Percentiles rank a stretch among this genome's conserved stretches.
phyloP scores from a whole-genome alignment of 2,888 invertebrate species.

The Neoaliturus tenellus region DNA sequence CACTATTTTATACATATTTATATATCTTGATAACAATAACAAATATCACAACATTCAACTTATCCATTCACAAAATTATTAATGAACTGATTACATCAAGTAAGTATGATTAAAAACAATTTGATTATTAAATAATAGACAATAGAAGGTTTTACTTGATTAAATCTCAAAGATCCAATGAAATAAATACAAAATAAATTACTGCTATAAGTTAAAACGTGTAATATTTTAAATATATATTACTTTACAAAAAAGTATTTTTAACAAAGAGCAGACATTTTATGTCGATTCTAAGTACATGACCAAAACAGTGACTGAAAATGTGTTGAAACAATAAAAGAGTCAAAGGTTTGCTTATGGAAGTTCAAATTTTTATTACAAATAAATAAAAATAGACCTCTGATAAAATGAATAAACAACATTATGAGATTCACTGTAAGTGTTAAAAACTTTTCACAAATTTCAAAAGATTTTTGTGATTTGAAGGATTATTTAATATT shows the following conservation, averaged over 20 bases:
- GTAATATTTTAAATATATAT: background rate
- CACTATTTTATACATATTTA: constrained; percentile 43
- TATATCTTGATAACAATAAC: constrained; percentile 41
- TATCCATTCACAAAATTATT: background rate
- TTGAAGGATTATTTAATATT: too few species aligned
- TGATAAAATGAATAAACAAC: too few species aligned
- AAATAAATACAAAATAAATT: background rate
- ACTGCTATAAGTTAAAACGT: background rate
- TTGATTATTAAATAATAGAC: background rate
- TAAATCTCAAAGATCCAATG: background rate
- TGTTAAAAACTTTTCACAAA: too few species aligned
- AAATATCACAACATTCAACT: constrained; percentile 47
- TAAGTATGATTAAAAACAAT: background rate
- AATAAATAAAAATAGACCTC: too few species aligned
- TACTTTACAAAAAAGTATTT: background rate
- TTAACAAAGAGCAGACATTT: constrained; percentile 24
- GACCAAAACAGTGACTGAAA: background rate
- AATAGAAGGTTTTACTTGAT: background rate
- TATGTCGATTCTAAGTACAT: constrained; percentile 17
- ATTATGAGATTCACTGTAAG: too few species aligned
- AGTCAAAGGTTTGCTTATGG: too few species aligned
- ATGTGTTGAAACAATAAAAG: background rate
- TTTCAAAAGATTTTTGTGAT: too few species aligned
- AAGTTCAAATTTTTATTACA: too few species aligned
- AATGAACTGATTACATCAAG: background rate